These are phyloP conservation scores for Apis dorsata DNA, from an alignment of 1,140 invertebrate species.

Conservation along the genomic window DNA sequence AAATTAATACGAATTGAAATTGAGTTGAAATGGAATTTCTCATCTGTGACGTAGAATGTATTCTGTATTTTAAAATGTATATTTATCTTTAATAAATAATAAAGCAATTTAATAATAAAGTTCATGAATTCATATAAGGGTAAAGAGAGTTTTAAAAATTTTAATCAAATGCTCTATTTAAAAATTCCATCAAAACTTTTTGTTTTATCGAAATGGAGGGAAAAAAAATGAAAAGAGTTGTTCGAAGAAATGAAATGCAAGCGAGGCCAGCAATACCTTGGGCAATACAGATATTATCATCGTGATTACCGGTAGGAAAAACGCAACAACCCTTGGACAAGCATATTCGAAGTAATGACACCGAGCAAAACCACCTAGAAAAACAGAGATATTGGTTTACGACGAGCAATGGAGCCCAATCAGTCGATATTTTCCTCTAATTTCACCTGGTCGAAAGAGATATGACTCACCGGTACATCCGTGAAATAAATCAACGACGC, in stretches of 20 bases:
- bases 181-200: not conserved
- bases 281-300: constrained; percentile 16
- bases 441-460: not conserved
- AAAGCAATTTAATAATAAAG: no score
- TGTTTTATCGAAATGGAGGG: not conserved
- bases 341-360: not conserved
- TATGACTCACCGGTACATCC: not conserved
- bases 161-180: no score
- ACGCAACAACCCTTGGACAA: constrained; percentile 4
- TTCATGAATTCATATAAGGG: no score
- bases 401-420: constrained; percentile 3
- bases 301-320: not conserved
- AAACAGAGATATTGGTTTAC: constrained; percentile 20
- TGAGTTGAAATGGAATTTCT: no score
- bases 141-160: no score
- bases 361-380: not conserved
- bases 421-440: constrained; percentile 35
- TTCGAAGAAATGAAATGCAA: not conserved
- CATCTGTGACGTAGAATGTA: no score
- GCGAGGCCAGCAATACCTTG: not conserved
- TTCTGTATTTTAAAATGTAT: no score
- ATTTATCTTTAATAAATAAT: no score
- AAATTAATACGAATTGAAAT: no score
- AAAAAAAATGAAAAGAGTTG: not conserved
- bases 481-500: constrained; percentile 31